A percentile compares a stretch with the other conserved stretches of the same genome.
phyloP scores from a whole-genome alignment of 2,113 vertebrate species.

The Hippoglossus stenolepis region DNA sequence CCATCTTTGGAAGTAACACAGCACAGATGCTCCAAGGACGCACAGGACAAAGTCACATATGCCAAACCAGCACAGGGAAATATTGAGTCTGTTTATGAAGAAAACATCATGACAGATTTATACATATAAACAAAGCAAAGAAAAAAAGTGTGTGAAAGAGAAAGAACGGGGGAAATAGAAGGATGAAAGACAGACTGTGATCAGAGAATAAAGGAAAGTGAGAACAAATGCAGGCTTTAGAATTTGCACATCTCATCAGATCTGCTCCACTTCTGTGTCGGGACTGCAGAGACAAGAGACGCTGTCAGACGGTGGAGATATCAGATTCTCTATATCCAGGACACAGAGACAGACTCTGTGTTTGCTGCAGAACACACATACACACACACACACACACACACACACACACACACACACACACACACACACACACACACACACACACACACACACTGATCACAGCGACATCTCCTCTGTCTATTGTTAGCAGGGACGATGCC shows the following conservation, averaged over 20 bases:
- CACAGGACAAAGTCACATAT: slow-evolving; percentile 38
- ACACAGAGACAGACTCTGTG: slow-evolving; percentile 66
- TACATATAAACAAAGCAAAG: not conserved
- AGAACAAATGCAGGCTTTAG: slow-evolving; percentile 50
- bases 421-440: slow-evolving; percentile 24
- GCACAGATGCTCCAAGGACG: slow-evolving; percentile 41
- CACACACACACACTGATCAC: slow-evolving; percentile 26
- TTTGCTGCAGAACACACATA: slow-evolving; percentile 30
- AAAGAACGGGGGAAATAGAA: slow-evolving; percentile 5
- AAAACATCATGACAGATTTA: not conserved
- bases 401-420: slow-evolving; percentile 24
- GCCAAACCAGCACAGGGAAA: not conserved
- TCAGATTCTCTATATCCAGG: slow-evolving; percentile 50
- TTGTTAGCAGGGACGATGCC: not conserved
- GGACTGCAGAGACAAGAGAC: slow-evolving; percentile 56
- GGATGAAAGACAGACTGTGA: not conserved
- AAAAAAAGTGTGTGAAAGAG: not conserved
- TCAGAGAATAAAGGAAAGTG: slow-evolving; percentile 3
- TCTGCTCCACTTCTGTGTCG: slow-evolving; percentile 56
- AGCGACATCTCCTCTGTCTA: slow-evolving; percentile 62
- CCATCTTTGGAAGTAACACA: slow-evolving; percentile 38
- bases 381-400: slow-evolving; percentile 22
- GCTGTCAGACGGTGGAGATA: slow-evolving; percentile 52
- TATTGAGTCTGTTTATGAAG: not conserved
- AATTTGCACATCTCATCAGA: slow-evolving; percentile 48